Evolutionary conservation across 2,797 vertebrate genomes (phyloP).

Genomic region (Sparus aurata): DNA sequence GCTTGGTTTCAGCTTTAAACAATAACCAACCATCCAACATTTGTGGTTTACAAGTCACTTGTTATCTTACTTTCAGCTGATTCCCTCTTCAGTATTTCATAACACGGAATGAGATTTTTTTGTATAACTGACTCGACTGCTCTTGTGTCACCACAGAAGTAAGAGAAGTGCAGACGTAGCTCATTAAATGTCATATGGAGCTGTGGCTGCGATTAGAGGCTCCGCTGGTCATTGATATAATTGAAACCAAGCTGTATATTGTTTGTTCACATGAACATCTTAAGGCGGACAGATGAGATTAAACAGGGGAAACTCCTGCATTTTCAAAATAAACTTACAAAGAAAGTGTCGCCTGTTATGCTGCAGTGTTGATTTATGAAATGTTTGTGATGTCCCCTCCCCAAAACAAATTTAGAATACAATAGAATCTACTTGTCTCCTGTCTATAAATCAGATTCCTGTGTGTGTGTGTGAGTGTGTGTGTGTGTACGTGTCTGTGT

Average conservation of each 20-base stretch:
- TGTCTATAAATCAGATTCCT: conserved; percentile 66
- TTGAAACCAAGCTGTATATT: conserved; percentile 41
- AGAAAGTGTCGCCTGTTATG: neutral
- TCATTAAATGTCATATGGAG: conserved; percentile 50
- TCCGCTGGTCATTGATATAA: conserved; percentile 29
- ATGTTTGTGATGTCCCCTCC: conserved; percentile 47
- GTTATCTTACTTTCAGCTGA: neutral
- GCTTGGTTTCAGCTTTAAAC: neutral
- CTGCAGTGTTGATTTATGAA: conserved; percentile 52
- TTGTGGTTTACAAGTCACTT: neutral
- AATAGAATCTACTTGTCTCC: conserved; percentile 65
- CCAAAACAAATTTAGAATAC: conserved; percentile 70
- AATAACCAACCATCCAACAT: no score
- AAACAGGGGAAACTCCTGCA: conserved; percentile 53
- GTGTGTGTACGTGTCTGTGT: conserved; percentile 4
- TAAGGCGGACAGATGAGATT: conserved; percentile 16
- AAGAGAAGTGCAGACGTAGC: conserved; percentile 23
- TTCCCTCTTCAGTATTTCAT: neutral
- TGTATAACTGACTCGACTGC: neutral
- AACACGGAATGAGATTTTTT: neutral
- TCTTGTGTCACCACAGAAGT: conserved; percentile 8
- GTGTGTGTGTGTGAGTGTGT: conserved; percentile 10
- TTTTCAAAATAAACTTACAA: conserved; percentile 7
- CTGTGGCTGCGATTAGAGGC: conserved; percentile 36
- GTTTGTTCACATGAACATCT: conserved; percentile 47